These are phyloP conservation scores for Cryptocephalus moraei DNA, from an alignment of 2,888 invertebrate species.

Conservation along the genomic window DNA sequence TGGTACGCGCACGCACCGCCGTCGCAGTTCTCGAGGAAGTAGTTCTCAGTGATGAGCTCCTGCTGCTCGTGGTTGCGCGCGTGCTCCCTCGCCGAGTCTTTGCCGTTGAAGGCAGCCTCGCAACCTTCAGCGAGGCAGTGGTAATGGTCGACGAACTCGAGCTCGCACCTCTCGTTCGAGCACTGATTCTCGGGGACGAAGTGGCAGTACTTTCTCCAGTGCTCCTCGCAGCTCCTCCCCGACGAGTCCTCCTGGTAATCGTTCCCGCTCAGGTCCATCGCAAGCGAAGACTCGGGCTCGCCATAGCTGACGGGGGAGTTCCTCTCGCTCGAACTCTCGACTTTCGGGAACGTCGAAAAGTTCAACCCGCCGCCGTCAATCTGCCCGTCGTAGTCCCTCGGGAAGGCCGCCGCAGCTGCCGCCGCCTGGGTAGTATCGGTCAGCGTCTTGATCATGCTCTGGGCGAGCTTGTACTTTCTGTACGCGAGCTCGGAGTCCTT, in stretches of 20 bases:
- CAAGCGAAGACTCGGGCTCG: slow-evolving; percentile 32
- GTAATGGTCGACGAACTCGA: slow-evolving; percentile 71
- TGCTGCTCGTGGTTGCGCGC: slow-evolving; percentile 83
- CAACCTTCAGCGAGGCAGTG: slow-evolving; percentile 76
- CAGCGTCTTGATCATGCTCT: slow-evolving; percentile 49
- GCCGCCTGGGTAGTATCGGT: slow-evolving; percentile 41
- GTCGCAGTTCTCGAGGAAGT: slow-evolving; percentile 54
- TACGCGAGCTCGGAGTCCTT: slow-evolving; percentile 85
- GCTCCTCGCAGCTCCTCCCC: slow-evolving; percentile 38
- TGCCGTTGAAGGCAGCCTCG: slow-evolving; percentile 47
- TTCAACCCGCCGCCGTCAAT: slow-evolving; percentile 29
- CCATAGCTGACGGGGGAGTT: slow-evolving; percentile 43
- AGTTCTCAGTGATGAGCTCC: slow-evolving; percentile 73
- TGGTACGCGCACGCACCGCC: slow-evolving; percentile 59
- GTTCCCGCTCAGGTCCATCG: slow-evolving; percentile 36
- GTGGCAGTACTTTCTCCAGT: slow-evolving; percentile 47
- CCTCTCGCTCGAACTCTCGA: slow-evolving; percentile 45
- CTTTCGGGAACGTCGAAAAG: slow-evolving; percentile 30
- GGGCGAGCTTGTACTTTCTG: slow-evolving; percentile 58
- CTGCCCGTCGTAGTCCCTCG: slow-evolving; percentile 43
- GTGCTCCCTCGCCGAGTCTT: slow-evolving; percentile 71
- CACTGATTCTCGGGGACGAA: slow-evolving; percentile 36
- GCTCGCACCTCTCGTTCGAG: slow-evolving; percentile 42
- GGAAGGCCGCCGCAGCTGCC: slow-evolving; percentile 27
- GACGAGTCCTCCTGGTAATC: slow-evolving; percentile 14